A percentile compares a stretch with the other conserved stretches of the same genome.
Evolutionary conservation across 2,113 vertebrate species (phyloP).

Genomic region (Cairina moschata): DNA sequence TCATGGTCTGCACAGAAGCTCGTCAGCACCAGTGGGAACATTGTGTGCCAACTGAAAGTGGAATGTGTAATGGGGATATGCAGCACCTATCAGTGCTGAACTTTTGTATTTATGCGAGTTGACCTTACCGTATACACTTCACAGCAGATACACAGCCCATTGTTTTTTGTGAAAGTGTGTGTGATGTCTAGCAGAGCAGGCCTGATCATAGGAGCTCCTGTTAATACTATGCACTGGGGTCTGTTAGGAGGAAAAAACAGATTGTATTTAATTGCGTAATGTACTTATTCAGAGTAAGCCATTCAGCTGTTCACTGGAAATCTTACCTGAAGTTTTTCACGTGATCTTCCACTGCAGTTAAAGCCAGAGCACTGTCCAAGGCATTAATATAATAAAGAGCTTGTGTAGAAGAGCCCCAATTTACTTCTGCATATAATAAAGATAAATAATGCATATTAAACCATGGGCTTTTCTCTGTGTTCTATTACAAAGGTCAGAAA

Average conservation of each 20-base stretch:
- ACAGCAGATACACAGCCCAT: constrained; percentile 90
- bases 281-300: neutral
- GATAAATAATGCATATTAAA: constrained; percentile 26
- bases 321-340: constrained; percentile 98
- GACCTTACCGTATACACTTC: constrained; percentile 90
- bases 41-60: neutral
- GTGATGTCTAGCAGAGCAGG: constrained; percentile 93
- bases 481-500: neutral
- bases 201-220: constrained; percentile 85
- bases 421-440: constrained; percentile 85
- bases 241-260: constrained; percentile 70
- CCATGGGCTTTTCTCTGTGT: neutral
- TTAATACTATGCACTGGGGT: constrained; percentile 91
- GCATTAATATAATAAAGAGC: constrained; percentile 93
- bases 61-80: neutral
- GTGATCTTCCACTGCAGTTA: constrained; percentile 89
- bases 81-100: neutral
- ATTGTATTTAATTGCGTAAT: neutral
- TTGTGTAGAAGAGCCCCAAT: constrained; percentile 97
- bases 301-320: neutral
- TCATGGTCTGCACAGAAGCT: neutral
- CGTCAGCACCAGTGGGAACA: neutral
- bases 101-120: neutral
- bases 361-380: constrained; percentile 86
- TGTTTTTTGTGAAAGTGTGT: constrained; percentile 90